Percentiles rank a stretch among this genome's conserved stretches.
Evolutionary conservation across 1,140 invertebrate genomes (phyloP).

Genomic region (Pantala flavescens): DNA sequence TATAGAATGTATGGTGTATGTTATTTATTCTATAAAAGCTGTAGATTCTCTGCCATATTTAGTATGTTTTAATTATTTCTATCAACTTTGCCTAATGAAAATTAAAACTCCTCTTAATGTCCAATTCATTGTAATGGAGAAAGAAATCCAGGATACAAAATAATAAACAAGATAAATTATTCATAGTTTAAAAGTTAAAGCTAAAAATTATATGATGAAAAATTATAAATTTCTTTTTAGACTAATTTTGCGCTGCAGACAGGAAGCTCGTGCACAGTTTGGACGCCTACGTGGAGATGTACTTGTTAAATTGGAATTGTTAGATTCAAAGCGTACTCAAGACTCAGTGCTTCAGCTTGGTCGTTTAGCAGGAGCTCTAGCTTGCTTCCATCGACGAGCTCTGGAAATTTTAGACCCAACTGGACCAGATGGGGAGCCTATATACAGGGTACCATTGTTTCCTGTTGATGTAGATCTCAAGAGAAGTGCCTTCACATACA

Average conservation of each 20-base stretch:
- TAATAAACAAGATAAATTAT: no score
- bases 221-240: constrained; percentile 39
- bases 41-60: no score
- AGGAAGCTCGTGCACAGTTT: constrained; percentile 83
- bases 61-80: no score
- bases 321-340: constrained; percentile 96
- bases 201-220: no score
- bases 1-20: no score
- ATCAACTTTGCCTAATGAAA: no score
- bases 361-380: constrained; percentile 65
- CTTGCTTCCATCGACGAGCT: constrained; percentile 37
- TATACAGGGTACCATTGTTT: constrained; percentile 53
- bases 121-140: no score
- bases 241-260: constrained; percentile 84
- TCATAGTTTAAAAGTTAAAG: no score
- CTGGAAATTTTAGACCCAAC: constrained; percentile 59
- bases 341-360: constrained; percentile 79
- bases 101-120: no score
- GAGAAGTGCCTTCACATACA: constrained; percentile 78
- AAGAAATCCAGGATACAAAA: no score
- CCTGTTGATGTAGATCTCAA: constrained; percentile 94
- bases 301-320: constrained; percentile 88
- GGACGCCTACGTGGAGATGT: constrained; percentile 89
- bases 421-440: background rate
- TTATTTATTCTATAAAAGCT: no score